Percentiles rank a stretch among this genome's conserved stretches.
Conservation (phyloP, 2,888 invertebrate species). For the Anthrax anthrax region DNA sequence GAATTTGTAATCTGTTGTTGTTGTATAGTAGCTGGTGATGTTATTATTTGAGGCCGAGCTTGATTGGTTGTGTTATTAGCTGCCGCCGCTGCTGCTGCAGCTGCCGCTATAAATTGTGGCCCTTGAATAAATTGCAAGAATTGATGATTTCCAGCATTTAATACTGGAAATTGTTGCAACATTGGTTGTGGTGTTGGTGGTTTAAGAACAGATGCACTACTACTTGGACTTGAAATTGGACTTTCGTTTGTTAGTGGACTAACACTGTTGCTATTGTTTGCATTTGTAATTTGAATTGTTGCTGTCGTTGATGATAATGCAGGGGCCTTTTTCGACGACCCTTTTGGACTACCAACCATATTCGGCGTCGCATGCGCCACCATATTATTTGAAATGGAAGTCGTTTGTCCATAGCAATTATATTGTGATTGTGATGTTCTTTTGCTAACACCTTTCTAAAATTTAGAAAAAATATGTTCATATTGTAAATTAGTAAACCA, state of each 20-base stretch:
- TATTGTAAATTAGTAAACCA: too few relatives aligned
- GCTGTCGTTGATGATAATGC: conserved; percentile 25
- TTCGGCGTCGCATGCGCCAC: conserved; percentile 33
- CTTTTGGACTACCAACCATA: conserved; percentile 35
- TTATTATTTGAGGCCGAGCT: conserved; percentile 9
- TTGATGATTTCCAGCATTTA: conserved; percentile 18
- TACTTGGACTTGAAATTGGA: conserved; percentile 34
- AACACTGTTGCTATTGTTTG: too few relatives aligned
- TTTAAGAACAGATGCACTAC: conserved; percentile 22
- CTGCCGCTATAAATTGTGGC: conserved; percentile 16
- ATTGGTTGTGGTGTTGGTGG: conserved; percentile 29
- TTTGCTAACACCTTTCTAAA: conserved; percentile 10
- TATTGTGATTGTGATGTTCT: conserved; percentile 8
- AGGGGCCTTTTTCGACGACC: conserved; percentile 34
- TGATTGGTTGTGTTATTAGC: conserved; percentile 9
- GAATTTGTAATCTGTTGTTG: conserved; percentile 4
- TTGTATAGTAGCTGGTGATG: not conserved
- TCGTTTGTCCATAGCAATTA: conserved; percentile 30
- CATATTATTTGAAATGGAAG: conserved; percentile 26
- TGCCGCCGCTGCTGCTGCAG: conserved; percentile 4
- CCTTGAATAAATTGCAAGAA: conserved; percentile 19
- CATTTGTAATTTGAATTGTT: too few relatives aligned
- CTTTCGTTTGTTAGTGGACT: conserved; percentile 34
- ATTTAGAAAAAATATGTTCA: not conserved
- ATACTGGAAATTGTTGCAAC: conserved; percentile 23